Evolutionary conservation across 2,888 invertebrate genomes (phyloP), one percentile per base, ranked within the genome.

Genomic region (Metacarcinus magister): DNA sequence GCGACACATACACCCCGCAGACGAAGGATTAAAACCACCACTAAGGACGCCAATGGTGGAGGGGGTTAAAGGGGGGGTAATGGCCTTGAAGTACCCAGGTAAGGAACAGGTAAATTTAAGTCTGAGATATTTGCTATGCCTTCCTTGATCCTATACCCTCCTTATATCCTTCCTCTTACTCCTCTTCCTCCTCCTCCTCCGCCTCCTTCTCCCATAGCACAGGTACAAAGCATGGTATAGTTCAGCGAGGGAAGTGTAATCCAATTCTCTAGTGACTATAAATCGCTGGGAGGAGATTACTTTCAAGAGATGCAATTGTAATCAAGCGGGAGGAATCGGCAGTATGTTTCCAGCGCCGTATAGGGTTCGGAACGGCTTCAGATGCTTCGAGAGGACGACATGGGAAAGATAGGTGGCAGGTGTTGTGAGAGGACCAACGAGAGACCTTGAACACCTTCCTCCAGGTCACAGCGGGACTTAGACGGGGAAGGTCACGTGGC

Each of bases 221-320:
- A 87, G 39, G 39, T 87, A 87, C 87, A 87, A 23, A 67, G 87
- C 2, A 32, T 32, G 32, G 87, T 87, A 87, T 28, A 87, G 87
- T 39, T 87, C 87, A 87, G 87, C 87, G 87, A 39, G 75, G 87
- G 87, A 87, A 93, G 93, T 93, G 93, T 93, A 93, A 93, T 93
- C 75, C 93, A 75, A 93, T 93, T 93, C 82, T 23, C 93, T 46
- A 46, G 75, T 82, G 93, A 75, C 82, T 46, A 93, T 93, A 93
- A 93, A 44, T 44, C 93, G 43, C 43, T 28, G 13, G 16, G 39
- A 93, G 82, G 82, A 93, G 93, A 93, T 93, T 93, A 93, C 93
- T 93, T 75, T 93, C 93, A 75, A 93, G 60, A 75, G 93, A 93
- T 93, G 44, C 93, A 93, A 93, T 93, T 75, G 93, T 93, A 93